Evolutionary conservation across 2,888 invertebrate genomes (phyloP).

Genomic region (Zonitis immaculata): DNA sequence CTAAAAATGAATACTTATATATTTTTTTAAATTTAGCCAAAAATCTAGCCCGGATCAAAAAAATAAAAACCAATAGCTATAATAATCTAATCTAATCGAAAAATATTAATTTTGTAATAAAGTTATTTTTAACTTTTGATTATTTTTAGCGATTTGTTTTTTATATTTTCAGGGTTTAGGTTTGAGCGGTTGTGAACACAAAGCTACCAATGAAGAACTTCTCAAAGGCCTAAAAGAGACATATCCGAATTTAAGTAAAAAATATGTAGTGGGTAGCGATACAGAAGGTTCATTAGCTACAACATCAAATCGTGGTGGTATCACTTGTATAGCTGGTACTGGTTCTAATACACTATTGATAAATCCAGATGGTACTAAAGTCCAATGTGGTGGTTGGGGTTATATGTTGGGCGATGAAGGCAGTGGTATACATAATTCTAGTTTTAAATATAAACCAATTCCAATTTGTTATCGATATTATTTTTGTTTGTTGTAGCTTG

Average conservation of each 20-base stretch:
- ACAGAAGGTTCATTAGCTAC: conserved; percentile 82
- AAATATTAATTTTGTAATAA: too few relatives aligned
- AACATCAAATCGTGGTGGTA: conserved; percentile 72
- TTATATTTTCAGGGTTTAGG: conserved; percentile 67
- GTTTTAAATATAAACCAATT: too few relatives aligned
- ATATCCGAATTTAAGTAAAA: conserved; percentile 59
- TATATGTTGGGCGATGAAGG: conserved; percentile 93
- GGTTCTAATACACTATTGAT: conserved; percentile 80
- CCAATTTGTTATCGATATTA: too few relatives aligned
- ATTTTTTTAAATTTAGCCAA: too few relatives aligned
- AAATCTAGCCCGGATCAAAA: too few relatives aligned
- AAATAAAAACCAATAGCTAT: too few relatives aligned
- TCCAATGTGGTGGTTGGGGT: conserved; percentile 95
- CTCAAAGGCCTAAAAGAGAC: conserved; percentile 58
- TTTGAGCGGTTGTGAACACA: conserved; percentile 88
- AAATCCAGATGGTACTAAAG: conserved; percentile 76
- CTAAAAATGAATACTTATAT: too few relatives aligned
- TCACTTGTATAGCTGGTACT: conserved; percentile 86
- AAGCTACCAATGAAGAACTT: conserved; percentile 68
- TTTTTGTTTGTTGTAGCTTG: conserved; percentile 65
- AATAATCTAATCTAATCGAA: too few relatives aligned
- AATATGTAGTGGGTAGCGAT: conserved; percentile 76
- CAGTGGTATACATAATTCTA: conserved; percentile 75
- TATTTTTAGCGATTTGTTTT: too few relatives aligned
- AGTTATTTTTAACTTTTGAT: too few relatives aligned